Evolutionary conservation across 2,888 invertebrate species (phyloP).

Genomic region (Pteria penguin): DNA sequence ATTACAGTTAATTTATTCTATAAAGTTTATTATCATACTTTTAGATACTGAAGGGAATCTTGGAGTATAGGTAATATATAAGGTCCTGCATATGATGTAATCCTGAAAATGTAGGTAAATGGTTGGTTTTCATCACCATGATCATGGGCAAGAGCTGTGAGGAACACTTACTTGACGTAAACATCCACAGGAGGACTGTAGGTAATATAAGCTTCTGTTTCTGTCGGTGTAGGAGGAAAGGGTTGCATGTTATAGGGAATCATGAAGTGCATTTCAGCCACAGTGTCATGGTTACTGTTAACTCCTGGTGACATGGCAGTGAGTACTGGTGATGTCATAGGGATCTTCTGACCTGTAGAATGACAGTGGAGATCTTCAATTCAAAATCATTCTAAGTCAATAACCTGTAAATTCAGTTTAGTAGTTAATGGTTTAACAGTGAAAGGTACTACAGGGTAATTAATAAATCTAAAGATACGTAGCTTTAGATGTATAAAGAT

Average conservation of each 20-base stretch:
- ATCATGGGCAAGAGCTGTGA: not conserved
- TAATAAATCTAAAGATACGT: not conserved
- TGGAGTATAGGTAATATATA: too few relatives aligned
- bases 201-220: constrained; percentile 45
- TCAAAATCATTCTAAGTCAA: too few relatives aligned
- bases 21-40: too few relatives aligned
- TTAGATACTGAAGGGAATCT: too few relatives aligned
- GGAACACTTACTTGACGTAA: constrained; percentile 49
- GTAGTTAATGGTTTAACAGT: constrained; percentile 6
- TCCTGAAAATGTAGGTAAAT: too few relatives aligned
- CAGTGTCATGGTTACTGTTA: constrained; percentile 21
- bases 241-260: constrained; percentile 47
- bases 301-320: not conserved
- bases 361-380: too few relatives aligned
- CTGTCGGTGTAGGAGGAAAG: constrained; percentile 47
- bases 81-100: too few relatives aligned
- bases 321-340: constrained; percentile 45
- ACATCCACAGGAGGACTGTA: constrained; percentile 40
- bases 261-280: constrained; percentile 47
- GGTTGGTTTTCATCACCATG: too few relatives aligned
- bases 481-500: not conserved
- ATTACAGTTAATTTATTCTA: too few relatives aligned
- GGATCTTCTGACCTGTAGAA: constrained; percentile 38
- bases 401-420: too few relatives aligned
- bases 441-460: not conserved